Conservation (phyloP, 2,113 vertebrate genomes). For the Accipiter virgatus region DNA sequence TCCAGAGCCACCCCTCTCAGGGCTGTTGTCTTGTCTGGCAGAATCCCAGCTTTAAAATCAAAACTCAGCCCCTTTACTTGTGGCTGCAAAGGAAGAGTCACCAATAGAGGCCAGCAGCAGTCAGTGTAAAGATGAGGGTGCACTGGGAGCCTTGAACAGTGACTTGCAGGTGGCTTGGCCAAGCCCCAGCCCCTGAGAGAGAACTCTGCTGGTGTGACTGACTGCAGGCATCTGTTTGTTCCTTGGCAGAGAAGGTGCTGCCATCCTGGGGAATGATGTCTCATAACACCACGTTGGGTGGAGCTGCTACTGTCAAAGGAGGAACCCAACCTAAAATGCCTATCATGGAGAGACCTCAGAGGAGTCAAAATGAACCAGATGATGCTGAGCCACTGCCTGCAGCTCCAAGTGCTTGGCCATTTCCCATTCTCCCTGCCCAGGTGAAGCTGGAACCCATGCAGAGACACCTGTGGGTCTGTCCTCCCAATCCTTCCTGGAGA, state of each 20-base stretch:
- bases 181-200: background rate
- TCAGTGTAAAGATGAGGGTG: background rate
- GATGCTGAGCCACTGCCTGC: background rate
- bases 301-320: background rate
- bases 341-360: background rate
- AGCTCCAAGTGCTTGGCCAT: background rate
- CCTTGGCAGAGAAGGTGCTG: background rate
- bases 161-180: background rate
- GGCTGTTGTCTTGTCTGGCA: background rate
- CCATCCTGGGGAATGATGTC: background rate
- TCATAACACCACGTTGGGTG: background rate
- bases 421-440: background rate
- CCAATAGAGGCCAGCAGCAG: background rate
- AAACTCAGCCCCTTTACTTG: background rate
- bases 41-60: background rate
- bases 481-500: background rate
- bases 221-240: background rate
- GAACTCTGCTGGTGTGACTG: background rate
- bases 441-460: background rate
- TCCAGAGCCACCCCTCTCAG: background rate
- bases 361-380: rapidly evolving
- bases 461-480: background rate
- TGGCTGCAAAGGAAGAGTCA: background rate
- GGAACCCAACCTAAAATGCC: background rate
- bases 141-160: background rate